phyloP scores from a whole-genome alignment of 1,140 invertebrate species.

The Palaemon carinicauda region DNA sequence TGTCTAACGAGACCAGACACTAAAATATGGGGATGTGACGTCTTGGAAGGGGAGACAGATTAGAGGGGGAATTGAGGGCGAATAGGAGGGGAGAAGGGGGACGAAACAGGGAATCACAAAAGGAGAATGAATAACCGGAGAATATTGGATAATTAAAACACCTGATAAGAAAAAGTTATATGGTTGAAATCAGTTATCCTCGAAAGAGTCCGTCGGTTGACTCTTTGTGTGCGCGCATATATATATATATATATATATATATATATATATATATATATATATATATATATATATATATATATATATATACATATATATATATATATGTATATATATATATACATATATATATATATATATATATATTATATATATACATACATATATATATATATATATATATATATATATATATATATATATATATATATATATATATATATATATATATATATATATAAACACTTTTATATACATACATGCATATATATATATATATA shows the following conservation, averaged over 20 bases:
- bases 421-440: neutral
- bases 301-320: neutral
- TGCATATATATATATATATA: too few relatives aligned
- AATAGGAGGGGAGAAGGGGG: neutral
- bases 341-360: neutral
- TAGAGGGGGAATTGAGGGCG: too few relatives aligned
- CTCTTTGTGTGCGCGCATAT: too few relatives aligned
- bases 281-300: constrained; percentile 8
- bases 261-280: neutral
- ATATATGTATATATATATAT: neutral
- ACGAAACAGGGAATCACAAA: too few relatives aligned
- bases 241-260: constrained; percentile 4
- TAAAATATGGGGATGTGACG: too few relatives aligned
- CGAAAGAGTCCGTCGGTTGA: too few relatives aligned
- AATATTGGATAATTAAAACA: too few relatives aligned
- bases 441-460: neutral
- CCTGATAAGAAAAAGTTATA: neutral
- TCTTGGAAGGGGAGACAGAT: too few relatives aligned
- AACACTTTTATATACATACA: too few relatives aligned
- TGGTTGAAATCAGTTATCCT: too few relatives aligned
- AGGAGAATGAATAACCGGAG: too few relatives aligned
- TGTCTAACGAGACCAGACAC: too few relatives aligned
- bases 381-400: neutral
- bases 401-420: neutral
- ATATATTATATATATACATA: neutral